Evolutionary conservation across 2,113 vertebrate genomes (phyloP), one percentile per base, ranked within the genome.

Genomic region (Zeus faber): DNA sequence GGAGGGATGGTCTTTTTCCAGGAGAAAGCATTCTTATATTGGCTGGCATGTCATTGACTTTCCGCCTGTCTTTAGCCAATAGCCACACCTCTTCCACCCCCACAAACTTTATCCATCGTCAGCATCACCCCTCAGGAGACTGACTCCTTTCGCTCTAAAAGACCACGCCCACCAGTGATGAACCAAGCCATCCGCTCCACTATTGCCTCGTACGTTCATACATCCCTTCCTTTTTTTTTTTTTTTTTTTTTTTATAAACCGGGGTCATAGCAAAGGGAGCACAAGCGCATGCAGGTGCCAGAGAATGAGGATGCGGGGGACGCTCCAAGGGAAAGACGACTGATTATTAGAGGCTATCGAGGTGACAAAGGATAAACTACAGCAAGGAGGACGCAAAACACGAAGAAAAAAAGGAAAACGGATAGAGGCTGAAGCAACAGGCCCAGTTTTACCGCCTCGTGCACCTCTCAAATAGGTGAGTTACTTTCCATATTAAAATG

Each of bases 401-500:
- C 3, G 22, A 18, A 16, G 52, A 14, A 49, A 26, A 74, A 24
- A 23, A 2, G 22, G 22, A 16, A 55, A 27, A 55, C 26, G 11
- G 11, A 6, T 22, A 26, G 31, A 1, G 17, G 16, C 44, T 25
- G 7, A 20, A 22, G 43, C 20, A 39, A 9, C 14, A 56, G 58
- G 47, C 26, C 39, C 52, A 4, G 49, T 45, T 47, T 6, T 16
- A 26, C 16, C 51, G 8, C n/a, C 22, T 0, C 3, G 16, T 26
- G 22, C 48, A 57, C 41, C 43, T 49, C 40, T 49, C 9, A 37
- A 54, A n/a, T 81, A 95, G 93, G 93, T 93, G 74, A 81, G 89
- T 37, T 37, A 37, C 33, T 14, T 37, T 9, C n/a, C n/a, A 37
- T 37, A n/a, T 37, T 37, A 37, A 14, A 37, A 9, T 44, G 16